Evolutionary conservation across 2,888 invertebrate species (phyloP).

Genomic region (Pimpla rufipes): DNA sequence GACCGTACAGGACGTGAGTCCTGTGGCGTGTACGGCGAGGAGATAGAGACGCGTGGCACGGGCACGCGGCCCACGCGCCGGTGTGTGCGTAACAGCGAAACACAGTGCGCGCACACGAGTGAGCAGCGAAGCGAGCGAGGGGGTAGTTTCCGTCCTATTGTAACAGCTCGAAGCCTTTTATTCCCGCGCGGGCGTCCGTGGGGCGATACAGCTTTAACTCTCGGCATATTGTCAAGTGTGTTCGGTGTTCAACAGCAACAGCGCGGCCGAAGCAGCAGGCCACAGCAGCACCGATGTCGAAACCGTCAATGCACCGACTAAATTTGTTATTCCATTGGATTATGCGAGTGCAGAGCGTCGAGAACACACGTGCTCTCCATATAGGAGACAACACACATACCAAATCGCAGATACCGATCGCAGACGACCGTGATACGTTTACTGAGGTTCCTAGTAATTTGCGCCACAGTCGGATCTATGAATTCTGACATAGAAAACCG

Average conservation of each 20-base stretch:
- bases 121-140: slow-evolving; percentile 65
- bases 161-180: slow-evolving; percentile 69
- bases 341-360: slow-evolving; percentile 68
- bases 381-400: slow-evolving; percentile 24
- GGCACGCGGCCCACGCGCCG: slow-evolving; percentile 69
- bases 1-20: slow-evolving; percentile 72
- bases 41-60: slow-evolving; percentile 66
- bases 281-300: slow-evolving; percentile 49
- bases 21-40: slow-evolving; percentile 70
- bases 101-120: slow-evolving; percentile 54
- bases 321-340: slow-evolving; percentile 84
- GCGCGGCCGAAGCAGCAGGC: slow-evolving; percentile 5
- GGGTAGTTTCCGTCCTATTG: slow-evolving; percentile 77
- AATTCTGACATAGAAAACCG: neutral
- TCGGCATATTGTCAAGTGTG: slow-evolving; percentile 82
- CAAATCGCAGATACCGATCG: slow-evolving; percentile 50
- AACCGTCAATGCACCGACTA: slow-evolving; percentile 75
- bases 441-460: neutral
- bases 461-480: no score
- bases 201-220: slow-evolving; percentile 61
- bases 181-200: slow-evolving; percentile 70
- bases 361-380: slow-evolving; percentile 43
- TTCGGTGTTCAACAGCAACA: slow-evolving; percentile 38
- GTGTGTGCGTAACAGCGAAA: slow-evolving; percentile 69
- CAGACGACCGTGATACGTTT: slow-evolving; percentile 17